A percentile compares a stretch with the other conserved stretches of the same genome.
Conservation (phyloP, 2,888 invertebrate species). For the Galeruca laticollis region DNA sequence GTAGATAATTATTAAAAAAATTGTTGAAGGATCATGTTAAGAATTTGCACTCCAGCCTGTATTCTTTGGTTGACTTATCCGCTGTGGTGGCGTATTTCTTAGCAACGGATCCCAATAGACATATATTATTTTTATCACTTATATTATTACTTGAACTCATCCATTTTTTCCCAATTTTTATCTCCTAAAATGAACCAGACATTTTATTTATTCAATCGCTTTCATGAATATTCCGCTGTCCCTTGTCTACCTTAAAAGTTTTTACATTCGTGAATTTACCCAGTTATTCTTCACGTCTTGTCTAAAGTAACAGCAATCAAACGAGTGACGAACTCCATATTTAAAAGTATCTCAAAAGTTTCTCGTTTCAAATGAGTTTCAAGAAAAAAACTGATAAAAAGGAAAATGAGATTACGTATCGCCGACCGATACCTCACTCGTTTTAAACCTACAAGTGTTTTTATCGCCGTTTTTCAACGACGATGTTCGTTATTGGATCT, state of each 20-base stretch:
- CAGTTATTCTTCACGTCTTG: constrained; percentile 9
- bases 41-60: too few species aligned
- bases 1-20: too few species aligned
- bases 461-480: constrained; percentile 39
- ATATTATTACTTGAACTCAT: too few species aligned
- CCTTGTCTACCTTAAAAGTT: background rate
- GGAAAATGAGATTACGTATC: constrained; percentile 36
- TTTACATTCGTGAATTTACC: background rate
- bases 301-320: background rate
- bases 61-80: too few species aligned
- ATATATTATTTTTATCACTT: too few species aligned
- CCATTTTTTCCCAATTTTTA: too few species aligned
- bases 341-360: constrained; percentile 32
- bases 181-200: background rate
- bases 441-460: constrained; percentile 41
- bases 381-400: constrained; percentile 34
- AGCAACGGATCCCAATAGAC: too few species aligned
- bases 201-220: background rate
- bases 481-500: constrained; percentile 30
- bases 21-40: too few species aligned
- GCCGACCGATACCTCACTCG: constrained; percentile 35
- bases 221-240: background rate
- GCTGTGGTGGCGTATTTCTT: too few species aligned
- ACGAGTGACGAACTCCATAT: constrained; percentile 28
- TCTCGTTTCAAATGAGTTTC: constrained; percentile 34